Evolutionary conservation across 2,797 vertebrate species (phyloP).

Genomic region (Huso huso): DNA sequence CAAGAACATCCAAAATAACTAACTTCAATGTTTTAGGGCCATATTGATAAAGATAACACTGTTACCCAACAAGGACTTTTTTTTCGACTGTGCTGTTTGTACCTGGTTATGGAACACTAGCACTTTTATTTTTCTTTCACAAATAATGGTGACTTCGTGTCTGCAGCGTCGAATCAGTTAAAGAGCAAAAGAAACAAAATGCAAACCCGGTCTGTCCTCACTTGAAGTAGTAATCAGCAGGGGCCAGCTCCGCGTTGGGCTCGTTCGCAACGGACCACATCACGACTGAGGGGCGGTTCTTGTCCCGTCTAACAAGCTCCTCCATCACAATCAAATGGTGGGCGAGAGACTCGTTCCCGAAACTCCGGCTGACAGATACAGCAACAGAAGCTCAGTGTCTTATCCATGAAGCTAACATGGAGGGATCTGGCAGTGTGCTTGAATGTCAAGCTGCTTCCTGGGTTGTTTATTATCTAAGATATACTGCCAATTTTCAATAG

Average conservation of each 20-base stretch:
- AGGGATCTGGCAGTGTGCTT: background rate
- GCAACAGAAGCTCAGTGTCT: background rate
- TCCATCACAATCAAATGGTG: conserved; percentile 89
- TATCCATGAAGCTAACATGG: background rate
- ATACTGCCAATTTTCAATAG: background rate
- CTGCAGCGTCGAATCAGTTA: background rate
- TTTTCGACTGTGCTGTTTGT: background rate
- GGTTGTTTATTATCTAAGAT: background rate
- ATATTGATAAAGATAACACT: background rate
- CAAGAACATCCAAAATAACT: too few relatives aligned
- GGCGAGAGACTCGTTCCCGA: conserved; percentile 72
- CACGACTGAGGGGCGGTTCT: conserved; percentile 79
- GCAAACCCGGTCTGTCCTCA: conserved; percentile 44
- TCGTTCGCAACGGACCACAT: conserved; percentile 98
- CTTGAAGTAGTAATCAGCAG: conserved; percentile 84
- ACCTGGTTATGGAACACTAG: background rate
- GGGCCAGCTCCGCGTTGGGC: conserved; percentile 64
- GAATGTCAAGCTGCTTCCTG: too few relatives aligned
- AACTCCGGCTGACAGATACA: conserved; percentile 62
- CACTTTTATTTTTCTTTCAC: background rate
- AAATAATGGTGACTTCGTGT: background rate
- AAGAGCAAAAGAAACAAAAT: background rate
- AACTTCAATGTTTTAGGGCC: too few relatives aligned
- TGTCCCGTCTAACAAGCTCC: conserved; percentile 84
- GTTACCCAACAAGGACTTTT: background rate